Evolutionary conservation across 1,140 invertebrate genomes (phyloP).

Genomic region (Choristoneura fumiferana): DNA sequence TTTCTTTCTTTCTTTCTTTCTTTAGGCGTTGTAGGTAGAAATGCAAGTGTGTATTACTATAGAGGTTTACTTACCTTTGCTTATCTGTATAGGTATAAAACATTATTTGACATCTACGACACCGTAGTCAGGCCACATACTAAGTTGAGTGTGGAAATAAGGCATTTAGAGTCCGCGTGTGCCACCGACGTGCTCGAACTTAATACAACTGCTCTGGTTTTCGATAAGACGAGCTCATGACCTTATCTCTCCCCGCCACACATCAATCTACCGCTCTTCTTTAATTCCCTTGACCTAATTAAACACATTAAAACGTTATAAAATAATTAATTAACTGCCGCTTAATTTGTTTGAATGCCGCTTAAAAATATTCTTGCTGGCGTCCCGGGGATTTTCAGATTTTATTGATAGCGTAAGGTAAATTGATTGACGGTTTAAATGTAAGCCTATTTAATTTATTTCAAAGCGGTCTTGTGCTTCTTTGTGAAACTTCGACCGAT

Average conservation of each 20-base stretch:
- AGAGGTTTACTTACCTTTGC: too few species aligned
- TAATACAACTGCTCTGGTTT: not conserved
- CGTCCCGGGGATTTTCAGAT: not conserved
- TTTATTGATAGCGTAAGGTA: conserved; percentile 3
- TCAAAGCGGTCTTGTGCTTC: too few species aligned
- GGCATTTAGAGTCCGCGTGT: conserved; percentile 9
- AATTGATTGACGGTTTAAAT: not conserved
- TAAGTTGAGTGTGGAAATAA: not conserved
- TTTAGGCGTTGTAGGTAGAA: too few species aligned
- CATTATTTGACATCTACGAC: conserved; percentile 2
- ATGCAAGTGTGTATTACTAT: too few species aligned
- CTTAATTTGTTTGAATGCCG: conserved; percentile 1
- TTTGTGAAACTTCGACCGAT: too few species aligned
- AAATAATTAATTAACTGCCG: not conserved
- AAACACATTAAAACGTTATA: not conserved
- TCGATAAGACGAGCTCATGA: not conserved
- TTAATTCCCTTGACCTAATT: conserved; percentile 14
- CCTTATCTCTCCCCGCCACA: not conserved
- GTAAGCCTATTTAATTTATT: not conserved
- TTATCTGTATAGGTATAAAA: not conserved
- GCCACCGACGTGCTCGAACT: conserved; percentile 2
- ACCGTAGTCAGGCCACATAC: not conserved
- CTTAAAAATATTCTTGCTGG: not conserved
- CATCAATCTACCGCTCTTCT: not conserved
- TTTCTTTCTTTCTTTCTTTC: too few species aligned